Conservation (phyloP, 2,888 invertebrate genomes). For the Dysmachus trigonus region DNA sequence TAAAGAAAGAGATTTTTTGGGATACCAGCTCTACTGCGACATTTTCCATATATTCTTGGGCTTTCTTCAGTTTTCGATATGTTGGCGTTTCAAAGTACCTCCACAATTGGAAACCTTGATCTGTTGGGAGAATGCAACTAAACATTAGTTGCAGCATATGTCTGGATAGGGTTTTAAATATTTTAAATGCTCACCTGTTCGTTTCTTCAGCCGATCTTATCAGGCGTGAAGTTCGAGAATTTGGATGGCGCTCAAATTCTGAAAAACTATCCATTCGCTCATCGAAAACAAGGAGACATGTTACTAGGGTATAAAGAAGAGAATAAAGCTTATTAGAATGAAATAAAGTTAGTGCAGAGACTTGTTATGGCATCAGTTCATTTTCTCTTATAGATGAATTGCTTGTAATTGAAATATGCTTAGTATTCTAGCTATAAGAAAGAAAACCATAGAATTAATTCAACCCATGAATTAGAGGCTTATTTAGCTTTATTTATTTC, state of each 20-base stretch:
- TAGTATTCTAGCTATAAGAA: no score
- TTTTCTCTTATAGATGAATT: no score
- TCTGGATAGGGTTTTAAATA: neutral
- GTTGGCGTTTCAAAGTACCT: conserved; percentile 75
- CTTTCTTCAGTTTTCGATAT: conserved; percentile 73
- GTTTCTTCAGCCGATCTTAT: conserved; percentile 78
- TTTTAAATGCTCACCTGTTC: conserved; percentile 76
- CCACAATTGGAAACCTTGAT: conserved; percentile 69
- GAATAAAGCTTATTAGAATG: neutral
- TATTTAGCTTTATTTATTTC: no score
- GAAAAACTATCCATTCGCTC: conserved; percentile 75
- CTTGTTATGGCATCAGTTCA: no score
- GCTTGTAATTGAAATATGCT: no score
- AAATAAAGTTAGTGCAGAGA: no score
- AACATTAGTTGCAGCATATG: conserved; percentile 5
- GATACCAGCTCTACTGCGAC: conserved; percentile 73
- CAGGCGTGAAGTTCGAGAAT: conserved; percentile 73
- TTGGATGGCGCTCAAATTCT: conserved; percentile 66
- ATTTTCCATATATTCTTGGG: conserved; percentile 79
- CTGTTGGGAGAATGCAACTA: conserved; percentile 60
- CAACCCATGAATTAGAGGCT: no score
- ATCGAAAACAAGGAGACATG: conserved; percentile 77
- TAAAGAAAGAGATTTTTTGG: conserved; percentile 67
- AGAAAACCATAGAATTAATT: no score
- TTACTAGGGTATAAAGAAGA: conserved; percentile 70